A percentile compares a stretch with the other conserved stretches of the same genome.
Evolutionary conservation across 2,888 invertebrate species (phyloP).

Genomic region (Tetanocera ferruginea): DNA sequence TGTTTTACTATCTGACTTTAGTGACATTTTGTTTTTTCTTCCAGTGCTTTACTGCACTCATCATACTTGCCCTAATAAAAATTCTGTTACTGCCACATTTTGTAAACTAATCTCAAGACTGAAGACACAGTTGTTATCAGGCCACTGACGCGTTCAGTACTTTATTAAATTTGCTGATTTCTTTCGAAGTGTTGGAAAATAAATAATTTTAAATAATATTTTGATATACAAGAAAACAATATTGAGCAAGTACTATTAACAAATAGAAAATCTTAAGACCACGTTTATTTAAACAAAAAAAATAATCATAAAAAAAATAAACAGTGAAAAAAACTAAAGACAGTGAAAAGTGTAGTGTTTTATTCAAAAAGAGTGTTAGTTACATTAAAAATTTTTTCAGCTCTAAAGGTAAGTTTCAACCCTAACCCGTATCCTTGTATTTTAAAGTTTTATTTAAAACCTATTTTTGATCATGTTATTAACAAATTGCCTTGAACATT

Average conservation of each 20-base stretch:
- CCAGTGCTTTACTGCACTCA: neutral
- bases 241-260: too few relatives aligned
- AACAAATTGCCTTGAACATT: neutral
- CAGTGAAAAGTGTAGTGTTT: too few relatives aligned
- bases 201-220: neutral
- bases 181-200: neutral
- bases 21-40: too few relatives aligned
- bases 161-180: neutral
- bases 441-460: neutral
- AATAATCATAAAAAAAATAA: too few relatives aligned
- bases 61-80: neutral
- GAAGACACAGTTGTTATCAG: conserved; percentile 33
- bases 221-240: neutral
- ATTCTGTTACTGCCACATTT: conserved; percentile 13
- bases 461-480: neutral
- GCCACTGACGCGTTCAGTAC: conserved; percentile 13
- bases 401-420: neutral
- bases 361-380: too few relatives aligned
- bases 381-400: too few relatives aligned
- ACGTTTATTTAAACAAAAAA: too few relatives aligned
- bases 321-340: too few relatives aligned
- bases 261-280: too few relatives aligned
- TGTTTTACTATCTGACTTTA: too few relatives aligned
- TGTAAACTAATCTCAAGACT: conserved; percentile 2
- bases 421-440: too few relatives aligned